phyloP scores from a whole-genome alignment of 2,888 invertebrate genomes.

The Nebria brevicollis region DNA sequence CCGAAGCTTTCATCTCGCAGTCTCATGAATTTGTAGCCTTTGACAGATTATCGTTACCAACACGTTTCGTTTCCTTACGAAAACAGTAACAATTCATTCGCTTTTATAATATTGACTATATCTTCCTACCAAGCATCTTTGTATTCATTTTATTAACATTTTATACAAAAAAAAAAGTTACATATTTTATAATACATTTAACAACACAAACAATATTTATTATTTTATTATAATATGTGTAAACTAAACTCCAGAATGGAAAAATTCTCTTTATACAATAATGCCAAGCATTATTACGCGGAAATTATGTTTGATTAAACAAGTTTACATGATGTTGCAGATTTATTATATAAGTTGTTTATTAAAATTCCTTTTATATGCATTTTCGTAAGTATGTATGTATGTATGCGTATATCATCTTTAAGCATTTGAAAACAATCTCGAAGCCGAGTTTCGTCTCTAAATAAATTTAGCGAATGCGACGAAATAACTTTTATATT shows the following conservation, averaged over 20 bases:
- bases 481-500: conserved; percentile 45
- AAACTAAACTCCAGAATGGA: no score
- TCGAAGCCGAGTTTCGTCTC: conserved; percentile 34
- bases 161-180: no score
- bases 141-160: no score
- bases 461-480: conserved; percentile 43
- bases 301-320: no score
- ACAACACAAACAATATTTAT: no score
- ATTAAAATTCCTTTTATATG: background rate
- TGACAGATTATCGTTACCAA: conserved; percentile 40
- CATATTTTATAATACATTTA: no score
- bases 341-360: no score
- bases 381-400: conserved; percentile 7
- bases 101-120: background rate
- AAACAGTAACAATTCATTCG: background rate
- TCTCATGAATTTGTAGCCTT: conserved; percentile 51
- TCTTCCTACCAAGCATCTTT: no score
- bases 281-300: no score
- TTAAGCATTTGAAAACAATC: conserved; percentile 42
- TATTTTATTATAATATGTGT: no score
- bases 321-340: no score
- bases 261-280: no score
- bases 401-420: conserved; percentile 39
- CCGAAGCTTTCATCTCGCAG: conserved; percentile 51
- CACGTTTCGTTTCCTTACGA: conserved; percentile 31